A percentile compares a stretch with the other conserved stretches of the same genome.
phyloP scores from a whole-genome alignment of 2,888 invertebrate genomes.

The Drosophila hamatofila region DNA sequence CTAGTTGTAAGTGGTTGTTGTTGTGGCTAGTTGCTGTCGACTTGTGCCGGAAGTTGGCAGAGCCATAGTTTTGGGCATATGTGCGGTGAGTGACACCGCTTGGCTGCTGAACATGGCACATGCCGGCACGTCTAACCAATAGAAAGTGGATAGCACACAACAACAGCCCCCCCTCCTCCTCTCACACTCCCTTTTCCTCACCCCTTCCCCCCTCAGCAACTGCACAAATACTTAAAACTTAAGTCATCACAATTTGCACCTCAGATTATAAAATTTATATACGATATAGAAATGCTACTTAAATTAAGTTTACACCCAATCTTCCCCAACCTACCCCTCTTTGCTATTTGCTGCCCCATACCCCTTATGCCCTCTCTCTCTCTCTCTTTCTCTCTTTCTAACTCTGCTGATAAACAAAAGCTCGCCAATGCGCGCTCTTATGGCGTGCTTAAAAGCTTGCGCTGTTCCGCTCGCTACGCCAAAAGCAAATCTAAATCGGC shows the following conservation, averaged over 20 bases:
- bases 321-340: not conserved
- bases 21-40: conserved; percentile 11
- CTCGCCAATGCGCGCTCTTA: conserved; percentile 71
- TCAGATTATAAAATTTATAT: conserved; percentile 1
- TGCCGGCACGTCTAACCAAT: conserved; percentile 60
- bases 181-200: not conserved
- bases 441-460: conserved; percentile 71
- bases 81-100: conserved; percentile 29
- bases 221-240: conserved; percentile 6
- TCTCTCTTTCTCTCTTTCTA: conserved; percentile 13
- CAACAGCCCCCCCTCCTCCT: not conserved
- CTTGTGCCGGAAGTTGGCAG: conserved; percentile 60
- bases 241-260: conserved; percentile 35
- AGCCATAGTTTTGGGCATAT: conserved; percentile 52
- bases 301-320: conserved; percentile 16
- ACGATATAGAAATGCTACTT: conserved; percentile 21
- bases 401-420: conserved; percentile 42
- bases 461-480: conserved; percentile 68
- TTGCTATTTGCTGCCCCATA: not conserved
- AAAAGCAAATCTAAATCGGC: conserved; percentile 69
- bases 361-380: conserved; percentile 3
- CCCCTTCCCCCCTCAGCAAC: not conserved
- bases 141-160: conserved; percentile 59
- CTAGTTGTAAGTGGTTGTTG: conserved; percentile 8
- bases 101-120: conserved; percentile 27